A percentile compares a stretch with the other conserved stretches of the same genome.
phyloP scores from a whole-genome alignment of 2,888 invertebrate genomes.

The Hypolimnas misippus region DNA sequence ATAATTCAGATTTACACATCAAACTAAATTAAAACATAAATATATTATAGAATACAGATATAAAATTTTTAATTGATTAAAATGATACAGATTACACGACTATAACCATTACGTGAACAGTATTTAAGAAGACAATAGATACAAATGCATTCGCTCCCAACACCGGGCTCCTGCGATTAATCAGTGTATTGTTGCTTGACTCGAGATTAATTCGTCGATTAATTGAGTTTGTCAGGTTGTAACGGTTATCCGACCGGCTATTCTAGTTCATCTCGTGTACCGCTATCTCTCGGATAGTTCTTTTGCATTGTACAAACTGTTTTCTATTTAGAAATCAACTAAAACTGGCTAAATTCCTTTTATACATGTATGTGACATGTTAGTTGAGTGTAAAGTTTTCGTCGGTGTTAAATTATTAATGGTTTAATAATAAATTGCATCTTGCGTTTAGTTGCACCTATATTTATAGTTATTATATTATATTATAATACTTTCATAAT shows the following conservation, averaged over 20 bases:
- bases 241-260: constrained; percentile 74
- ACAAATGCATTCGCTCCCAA: constrained; percentile 8
- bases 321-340: constrained; percentile 40
- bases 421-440: too few species aligned
- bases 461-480: too few species aligned
- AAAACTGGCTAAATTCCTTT: constrained; percentile 29
- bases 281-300: constrained; percentile 65
- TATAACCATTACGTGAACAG: neutral
- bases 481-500: too few species aligned
- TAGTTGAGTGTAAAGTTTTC: neutral
- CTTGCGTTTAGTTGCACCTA: too few species aligned
- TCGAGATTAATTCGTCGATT: constrained; percentile 55
- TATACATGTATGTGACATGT: neutral
- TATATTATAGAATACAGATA: too few species aligned
- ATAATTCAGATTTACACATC: too few species aligned
- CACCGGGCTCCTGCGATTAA: constrained; percentile 25
- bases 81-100: too few species aligned
- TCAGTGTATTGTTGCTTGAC: constrained; percentile 36
- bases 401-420: too few species aligned
- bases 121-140: constrained; percentile 6
- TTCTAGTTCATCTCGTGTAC: constrained; percentile 74
- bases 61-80: too few species aligned
- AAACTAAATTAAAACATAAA: too few species aligned
- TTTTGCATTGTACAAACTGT: constrained; percentile 49
- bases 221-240: constrained; percentile 69